Base-by-base conservation (phyloP, 2,797 vertebrate species). In the Anguilla marmorata region DNA sequence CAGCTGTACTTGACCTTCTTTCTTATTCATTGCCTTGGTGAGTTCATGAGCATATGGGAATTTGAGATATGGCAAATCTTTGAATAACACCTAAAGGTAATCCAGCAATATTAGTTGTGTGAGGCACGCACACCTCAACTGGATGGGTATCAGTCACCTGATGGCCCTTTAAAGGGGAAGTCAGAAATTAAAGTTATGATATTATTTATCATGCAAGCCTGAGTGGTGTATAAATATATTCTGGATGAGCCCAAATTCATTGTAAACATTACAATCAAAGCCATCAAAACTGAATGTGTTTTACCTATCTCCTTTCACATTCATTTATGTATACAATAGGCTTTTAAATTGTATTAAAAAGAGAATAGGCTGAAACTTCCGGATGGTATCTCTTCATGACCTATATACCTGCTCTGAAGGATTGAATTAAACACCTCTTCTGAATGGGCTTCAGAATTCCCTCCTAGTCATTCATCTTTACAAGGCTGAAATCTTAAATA, bases 71-170 rank as follows among this genome's bases (percentile, higher is more conserved):
- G 63, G 24, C 63, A 69, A 69, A 69, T 27, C 63, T 69, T 27
- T 69, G 63, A 69, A n/a, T 69, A n/a, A n/a, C 63, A 58, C 63
- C 63, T 69, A 69, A 69, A 69, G 24, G 63, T 69, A 69, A 69
- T 69, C 63, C 63, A 27, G 24, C n/a, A 27, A 69, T 69, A 69
- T 69, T 69, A 69, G n/a, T 27, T 69, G 63, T n/a, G 63, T 69
- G 63, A 69, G 9, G 63, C 63, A 69, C 24, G n/a, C n/a, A 27
- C 63, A n/a, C 63, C n/a, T 69, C 63, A n/a, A n/a, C 9, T 69
- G 63, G 63, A 69, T 27, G 63, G 24, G 63, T 27, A 27, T 69
- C 24, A 69, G 24, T 69, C 24, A 27, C 63, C 63, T 8, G n/a
- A 69, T 69, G 24, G 6, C 63, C 63, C 7, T 69, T 69, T 27